Conservation (phyloP, 2,797 vertebrate species). For the Botia kubotai region DNA sequence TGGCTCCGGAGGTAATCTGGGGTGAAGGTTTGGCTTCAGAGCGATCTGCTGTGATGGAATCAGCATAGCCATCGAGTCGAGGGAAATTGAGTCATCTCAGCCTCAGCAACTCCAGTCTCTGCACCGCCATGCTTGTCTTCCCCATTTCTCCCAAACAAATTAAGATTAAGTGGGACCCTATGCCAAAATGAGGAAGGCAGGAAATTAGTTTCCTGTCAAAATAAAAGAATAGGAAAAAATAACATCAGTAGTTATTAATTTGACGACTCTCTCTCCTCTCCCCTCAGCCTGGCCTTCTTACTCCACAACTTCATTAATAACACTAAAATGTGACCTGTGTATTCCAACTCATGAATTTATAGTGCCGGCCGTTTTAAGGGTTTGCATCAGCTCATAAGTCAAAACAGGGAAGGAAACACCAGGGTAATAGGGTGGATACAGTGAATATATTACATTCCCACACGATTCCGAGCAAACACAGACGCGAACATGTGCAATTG, state of each 20-base stretch:
- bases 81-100: conserved; percentile 46
- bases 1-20: conserved; percentile 19
- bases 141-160: conserved; percentile 57
- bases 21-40: conserved; percentile 34
- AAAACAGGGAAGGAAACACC: conserved; percentile 47
- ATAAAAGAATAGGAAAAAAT: conserved; percentile 59
- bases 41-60: conserved; percentile 38
- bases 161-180: conserved; percentile 61
- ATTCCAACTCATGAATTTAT: conserved; percentile 62
- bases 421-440: conserved; percentile 24
- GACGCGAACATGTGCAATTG: conserved; percentile 27
- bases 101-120: conserved; percentile 24
- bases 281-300: conserved; percentile 43
- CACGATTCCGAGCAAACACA: conserved; percentile 5
- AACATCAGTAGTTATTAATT: conserved; percentile 68
- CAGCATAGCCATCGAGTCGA: conserved; percentile 33
- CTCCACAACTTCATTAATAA: conserved; percentile 70
- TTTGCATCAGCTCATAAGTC: conserved; percentile 68
- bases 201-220: conserved; percentile 68
- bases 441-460: conserved; percentile 34
- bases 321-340: conserved; percentile 57
- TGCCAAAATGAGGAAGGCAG: conserved; percentile 47
- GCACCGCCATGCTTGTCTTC: conserved; percentile 39
- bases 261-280: conserved; percentile 59
- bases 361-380: conserved; percentile 56